Conservation (phyloP, 2,113 vertebrate genomes). For the Xyliphius kryptos region DNA sequence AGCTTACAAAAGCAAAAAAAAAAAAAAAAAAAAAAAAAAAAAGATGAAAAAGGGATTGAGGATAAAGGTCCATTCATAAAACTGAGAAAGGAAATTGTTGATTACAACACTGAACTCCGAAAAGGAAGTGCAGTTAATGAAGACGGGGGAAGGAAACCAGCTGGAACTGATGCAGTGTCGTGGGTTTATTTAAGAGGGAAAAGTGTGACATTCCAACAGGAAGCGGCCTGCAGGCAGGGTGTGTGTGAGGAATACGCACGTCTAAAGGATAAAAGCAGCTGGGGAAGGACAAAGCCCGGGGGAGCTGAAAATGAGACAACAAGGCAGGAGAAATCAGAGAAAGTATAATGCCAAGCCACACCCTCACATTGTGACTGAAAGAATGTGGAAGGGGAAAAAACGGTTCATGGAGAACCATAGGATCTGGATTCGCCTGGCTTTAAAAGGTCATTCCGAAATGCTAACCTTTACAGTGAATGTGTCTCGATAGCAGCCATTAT, state of each 20-base stretch:
- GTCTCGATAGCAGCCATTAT: too few species aligned
- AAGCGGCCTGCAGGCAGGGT: slow-evolving; percentile 1
- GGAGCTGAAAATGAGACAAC: neutral
- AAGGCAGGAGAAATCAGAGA: neutral
- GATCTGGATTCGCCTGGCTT: neutral
- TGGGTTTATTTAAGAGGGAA: neutral
- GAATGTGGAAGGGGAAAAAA: slow-evolving; percentile 7
- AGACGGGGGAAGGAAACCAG: neutral
- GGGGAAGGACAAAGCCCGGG: slow-evolving; percentile 33
- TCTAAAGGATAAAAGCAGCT: slow-evolving; percentile 24
- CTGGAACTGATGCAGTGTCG: neutral
- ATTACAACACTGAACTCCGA: neutral
- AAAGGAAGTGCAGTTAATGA: neutral
- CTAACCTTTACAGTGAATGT: too few species aligned
- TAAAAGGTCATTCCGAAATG: too few species aligned
- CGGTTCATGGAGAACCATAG: neutral
- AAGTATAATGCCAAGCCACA: neutral
- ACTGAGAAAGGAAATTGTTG: too few species aligned
- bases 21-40: neutral
- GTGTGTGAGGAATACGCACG: neutral
- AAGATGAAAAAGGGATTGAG: neutral
- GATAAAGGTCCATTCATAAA: too few species aligned
- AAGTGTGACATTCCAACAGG: neutral
- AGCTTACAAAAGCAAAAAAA: neutral
- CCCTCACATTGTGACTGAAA: neutral